phyloP scores from a whole-genome alignment of 2,113 vertebrate species.

The Montifringilla adamsi region DNA sequence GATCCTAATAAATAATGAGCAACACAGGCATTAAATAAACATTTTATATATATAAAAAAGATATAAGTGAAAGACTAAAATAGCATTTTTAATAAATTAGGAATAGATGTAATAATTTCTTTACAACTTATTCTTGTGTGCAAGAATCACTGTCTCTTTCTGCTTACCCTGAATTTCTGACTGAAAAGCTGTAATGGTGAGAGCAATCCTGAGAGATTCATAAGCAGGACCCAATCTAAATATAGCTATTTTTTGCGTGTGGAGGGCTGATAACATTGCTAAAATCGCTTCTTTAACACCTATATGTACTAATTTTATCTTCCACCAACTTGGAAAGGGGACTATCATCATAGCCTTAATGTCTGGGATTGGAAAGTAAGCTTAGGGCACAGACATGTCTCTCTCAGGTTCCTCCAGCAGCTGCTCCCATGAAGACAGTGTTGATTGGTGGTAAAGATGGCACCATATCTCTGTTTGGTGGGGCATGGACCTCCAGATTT shows the following conservation, averaged over 20 bases:
- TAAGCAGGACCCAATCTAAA: not conserved
- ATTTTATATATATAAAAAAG: slow-evolving; percentile 43
- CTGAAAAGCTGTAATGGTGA: not conserved
- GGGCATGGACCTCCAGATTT: slow-evolving; percentile 76
- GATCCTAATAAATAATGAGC: slow-evolving; percentile 76
- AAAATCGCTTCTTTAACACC: not conserved
- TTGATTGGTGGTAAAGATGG: slow-evolving; percentile 95
- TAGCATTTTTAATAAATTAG: slow-evolving; percentile 74
- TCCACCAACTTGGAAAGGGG: not conserved
- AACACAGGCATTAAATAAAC: slow-evolving; percentile 72
- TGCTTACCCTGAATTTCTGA: slow-evolving; percentile 12
- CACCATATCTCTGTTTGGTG: slow-evolving; percentile 78
- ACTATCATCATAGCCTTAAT: not conserved
- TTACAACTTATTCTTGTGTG: slow-evolving; percentile 30
- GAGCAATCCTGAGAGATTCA: slow-evolving; percentile 1
- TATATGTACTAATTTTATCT: slow-evolving; percentile 6
- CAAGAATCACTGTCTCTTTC: slow-evolving; percentile 34
- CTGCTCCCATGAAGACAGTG: slow-evolving; percentile 93
- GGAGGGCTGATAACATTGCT: not conserved
- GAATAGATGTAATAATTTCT: slow-evolving; percentile 51
- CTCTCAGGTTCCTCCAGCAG: slow-evolving; percentile 78
- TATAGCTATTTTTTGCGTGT: not conserved
- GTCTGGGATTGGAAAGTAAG: not conserved
- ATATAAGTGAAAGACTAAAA: slow-evolving; percentile 22
- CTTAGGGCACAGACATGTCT: not conserved